Conservation (phyloP, 2,113 vertebrate genomes). For the Ellobius talpinus region DNA sequence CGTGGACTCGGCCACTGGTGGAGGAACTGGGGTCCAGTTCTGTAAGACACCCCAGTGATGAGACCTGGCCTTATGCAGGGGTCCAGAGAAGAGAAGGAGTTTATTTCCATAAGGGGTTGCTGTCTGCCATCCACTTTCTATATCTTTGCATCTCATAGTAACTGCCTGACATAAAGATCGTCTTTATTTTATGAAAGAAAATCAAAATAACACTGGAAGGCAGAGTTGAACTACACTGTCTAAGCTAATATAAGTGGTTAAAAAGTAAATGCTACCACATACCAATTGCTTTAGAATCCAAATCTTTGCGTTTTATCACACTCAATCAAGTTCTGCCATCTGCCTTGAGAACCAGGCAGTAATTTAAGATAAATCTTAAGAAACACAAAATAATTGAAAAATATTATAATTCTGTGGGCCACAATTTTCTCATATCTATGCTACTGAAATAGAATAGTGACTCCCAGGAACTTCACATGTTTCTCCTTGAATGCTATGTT, state of each 20-base stretch:
- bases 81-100: not conserved
- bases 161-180: not conserved
- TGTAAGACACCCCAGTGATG: not conserved
- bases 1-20: not conserved
- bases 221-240: not conserved
- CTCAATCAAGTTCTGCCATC: not conserved
- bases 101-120: not conserved
- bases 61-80: not conserved
- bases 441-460: not conserved
- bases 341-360: not conserved
- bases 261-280: not conserved
- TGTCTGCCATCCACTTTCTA: not conserved
- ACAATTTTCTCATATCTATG: not conserved
- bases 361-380: not conserved
- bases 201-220: not conserved
- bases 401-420: not conserved
- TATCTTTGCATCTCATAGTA: not conserved
- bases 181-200: slow-evolving; percentile 9
- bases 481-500: slow-evolving; percentile 3
- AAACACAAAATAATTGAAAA: not conserved
- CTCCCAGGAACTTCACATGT: not conserved
- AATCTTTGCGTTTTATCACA: not conserved
- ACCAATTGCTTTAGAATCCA: not conserved
- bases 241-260: not conserved
- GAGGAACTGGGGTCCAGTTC: not conserved